Base-by-base conservation (phyloP, 2,888 invertebrate species). In the Strigamia transsilvanica region DNA sequence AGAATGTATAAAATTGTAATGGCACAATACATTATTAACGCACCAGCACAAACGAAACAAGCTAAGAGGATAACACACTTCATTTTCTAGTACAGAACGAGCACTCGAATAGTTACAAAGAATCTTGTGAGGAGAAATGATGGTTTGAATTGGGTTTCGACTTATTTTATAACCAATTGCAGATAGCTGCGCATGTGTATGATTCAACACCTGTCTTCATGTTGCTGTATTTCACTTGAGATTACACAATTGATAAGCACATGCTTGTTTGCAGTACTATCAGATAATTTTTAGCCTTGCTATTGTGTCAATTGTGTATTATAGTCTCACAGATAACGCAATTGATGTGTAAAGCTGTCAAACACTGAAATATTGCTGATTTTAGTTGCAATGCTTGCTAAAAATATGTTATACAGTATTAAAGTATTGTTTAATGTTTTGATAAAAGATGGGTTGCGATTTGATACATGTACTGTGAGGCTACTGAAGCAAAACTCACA, bases 251-350 rank as follows among this genome's bases (percentile, higher is more conserved):
- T 73, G 73, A 73, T 73, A 32, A 73, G 13, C 27, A 27, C 15
- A 9, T 13, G 27, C 27, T 32, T 32, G 23, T 73, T 73, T 73
- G 13, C 32, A 15, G 15, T 3, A 13, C 27, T n/a, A 27, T 73
- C 18, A 27, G 73, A 73, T 73, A 73, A 32, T 32, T 32, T 73
- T 73, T 73, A 32, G 23, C 73, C 27, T 73, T 73, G 27, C 12
- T 73, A 73, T 27, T 73, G 73, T 73, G 12, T 73, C 27, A 73
- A 73, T 27, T 73, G n/a, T n/a, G 18, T 73, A 73, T 23, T 32
- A 73, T 32, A 73, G 27, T 27, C 27, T 32, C 27, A 2, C 7
- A 51, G 51, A 51, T 51, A 51, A 51, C n/a, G 51, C 51, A 51
- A 51, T 18, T 51, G 18, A 18, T 23, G 10, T 66, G 61, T 6